phyloP scores from a whole-genome alignment of 2,797 vertebrate species.

The Hoplostethus mediterraneus region DNA sequence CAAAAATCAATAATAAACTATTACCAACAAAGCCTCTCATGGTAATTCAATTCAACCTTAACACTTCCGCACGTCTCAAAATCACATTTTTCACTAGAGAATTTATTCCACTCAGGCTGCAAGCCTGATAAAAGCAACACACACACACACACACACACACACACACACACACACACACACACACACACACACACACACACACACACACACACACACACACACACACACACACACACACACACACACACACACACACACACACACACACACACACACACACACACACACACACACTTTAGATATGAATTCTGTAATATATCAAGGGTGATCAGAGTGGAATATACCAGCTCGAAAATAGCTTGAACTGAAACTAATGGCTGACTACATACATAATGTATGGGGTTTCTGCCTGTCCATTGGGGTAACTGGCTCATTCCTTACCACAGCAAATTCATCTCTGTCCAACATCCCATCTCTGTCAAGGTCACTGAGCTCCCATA shows the following conservation, averaged over 20 bases:
- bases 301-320: not conserved
- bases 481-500: slow-evolving; percentile 98
- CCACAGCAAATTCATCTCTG: slow-evolving; percentile 97
- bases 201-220: not conserved
- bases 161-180: not conserved
- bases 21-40: slow-evolving; percentile 41
- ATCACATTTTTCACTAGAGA: slow-evolving; percentile 10
- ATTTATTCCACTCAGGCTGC: slow-evolving; percentile 17
- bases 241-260: not conserved
- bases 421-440: slow-evolving; percentile 75
- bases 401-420: not conserved
- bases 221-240: not conserved
- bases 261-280: not conserved
- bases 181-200: too few species aligned
- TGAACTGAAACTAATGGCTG: slow-evolving; percentile 26
- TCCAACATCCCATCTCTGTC: slow-evolving; percentile 98
- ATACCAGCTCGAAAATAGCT: not conserved
- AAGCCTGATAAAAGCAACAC: too few species aligned
- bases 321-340: not conserved
- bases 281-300: not conserved
- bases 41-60: slow-evolving; percentile 7
- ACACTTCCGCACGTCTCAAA: slow-evolving; percentile 8
- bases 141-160: not conserved
- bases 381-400: not conserved
- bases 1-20: slow-evolving; percentile 38